Evolutionary conservation across 1,140 invertebrate genomes (phyloP).

Genomic region (Harlomillsia oculata): DNA sequence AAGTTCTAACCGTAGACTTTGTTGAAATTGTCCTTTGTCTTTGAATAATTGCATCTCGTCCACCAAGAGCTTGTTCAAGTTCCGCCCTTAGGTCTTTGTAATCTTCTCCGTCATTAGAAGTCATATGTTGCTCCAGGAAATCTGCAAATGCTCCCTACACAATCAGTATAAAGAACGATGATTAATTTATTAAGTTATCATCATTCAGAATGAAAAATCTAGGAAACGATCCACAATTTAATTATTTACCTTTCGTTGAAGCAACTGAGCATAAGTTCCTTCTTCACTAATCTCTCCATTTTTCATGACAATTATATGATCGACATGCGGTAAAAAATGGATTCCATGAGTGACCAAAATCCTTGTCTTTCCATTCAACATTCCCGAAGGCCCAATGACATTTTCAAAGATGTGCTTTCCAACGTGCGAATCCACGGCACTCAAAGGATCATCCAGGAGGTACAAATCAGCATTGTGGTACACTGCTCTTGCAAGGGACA

Average conservation of each 20-base stretch:
- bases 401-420: constrained; percentile 45
- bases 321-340: constrained; percentile 73
- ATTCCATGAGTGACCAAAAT: constrained; percentile 58
- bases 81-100: constrained; percentile 22
- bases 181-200: too few relatives aligned
- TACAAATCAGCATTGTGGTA: constrained; percentile 50
- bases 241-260: constrained; percentile 59
- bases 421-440: constrained; percentile 50
- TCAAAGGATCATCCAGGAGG: constrained; percentile 52
- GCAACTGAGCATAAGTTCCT: constrained; percentile 69
- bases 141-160: constrained; percentile 30
- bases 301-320: constrained; percentile 76
- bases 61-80: constrained; percentile 33
- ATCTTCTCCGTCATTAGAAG: constrained; percentile 13
- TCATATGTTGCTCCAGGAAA: constrained; percentile 27
- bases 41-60: too few relatives aligned
- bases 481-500: constrained; percentile 51
- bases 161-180: too few relatives aligned
- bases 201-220: too few relatives aligned
- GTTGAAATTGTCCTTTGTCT: too few relatives aligned
- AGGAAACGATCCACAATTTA: too few relatives aligned
- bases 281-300: constrained; percentile 71
- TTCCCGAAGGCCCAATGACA: constrained; percentile 38
- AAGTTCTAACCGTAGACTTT: too few relatives aligned
- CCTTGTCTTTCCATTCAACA: constrained; percentile 35